Evolutionary conservation across 2,888 invertebrate genomes (phyloP).

Genomic region (Aphidoletes aphidimyza): DNA sequence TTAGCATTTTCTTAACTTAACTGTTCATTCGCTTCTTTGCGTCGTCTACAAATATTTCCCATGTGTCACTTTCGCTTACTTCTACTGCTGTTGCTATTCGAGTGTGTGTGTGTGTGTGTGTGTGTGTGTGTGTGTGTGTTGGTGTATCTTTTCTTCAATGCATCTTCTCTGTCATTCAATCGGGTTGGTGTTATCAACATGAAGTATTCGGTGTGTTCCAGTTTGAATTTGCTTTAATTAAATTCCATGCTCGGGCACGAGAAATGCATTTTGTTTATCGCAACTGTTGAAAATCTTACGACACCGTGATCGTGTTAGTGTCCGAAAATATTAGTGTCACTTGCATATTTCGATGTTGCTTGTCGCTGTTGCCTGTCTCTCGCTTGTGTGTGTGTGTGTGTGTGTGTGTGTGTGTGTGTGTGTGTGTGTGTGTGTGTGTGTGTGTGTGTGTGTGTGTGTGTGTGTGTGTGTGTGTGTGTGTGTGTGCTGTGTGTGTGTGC

Average conservation of each 20-base stretch:
- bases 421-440: no score
- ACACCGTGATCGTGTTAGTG: background rate
- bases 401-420: no score
- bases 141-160: background rate
- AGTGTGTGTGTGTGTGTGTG: background rate
- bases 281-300: background rate
- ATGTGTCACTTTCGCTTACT: background rate
- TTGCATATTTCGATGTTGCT: slow-evolving; percentile 30
- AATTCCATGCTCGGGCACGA: background rate
- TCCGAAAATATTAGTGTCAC: slow-evolving; percentile 27
- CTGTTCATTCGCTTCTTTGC: background rate
- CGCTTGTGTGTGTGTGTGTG: background rate
- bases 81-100: background rate
- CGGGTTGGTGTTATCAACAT: background rate
- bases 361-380: background rate
- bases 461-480: no score
- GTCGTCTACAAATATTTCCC: slow-evolving; percentile 34
- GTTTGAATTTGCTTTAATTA: slow-evolving; percentile 37
- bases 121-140: background rate
- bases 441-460: no score
- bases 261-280: slow-evolving; percentile 35
- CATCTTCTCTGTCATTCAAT: slow-evolving; percentile 12
- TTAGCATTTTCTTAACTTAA: slow-evolving; percentile 20
- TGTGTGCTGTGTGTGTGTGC: no score
- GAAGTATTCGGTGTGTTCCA: background rate